Evolutionary conservation across 2,797 vertebrate genomes (phyloP).

Genomic region (Coregonus sp.): DNA sequence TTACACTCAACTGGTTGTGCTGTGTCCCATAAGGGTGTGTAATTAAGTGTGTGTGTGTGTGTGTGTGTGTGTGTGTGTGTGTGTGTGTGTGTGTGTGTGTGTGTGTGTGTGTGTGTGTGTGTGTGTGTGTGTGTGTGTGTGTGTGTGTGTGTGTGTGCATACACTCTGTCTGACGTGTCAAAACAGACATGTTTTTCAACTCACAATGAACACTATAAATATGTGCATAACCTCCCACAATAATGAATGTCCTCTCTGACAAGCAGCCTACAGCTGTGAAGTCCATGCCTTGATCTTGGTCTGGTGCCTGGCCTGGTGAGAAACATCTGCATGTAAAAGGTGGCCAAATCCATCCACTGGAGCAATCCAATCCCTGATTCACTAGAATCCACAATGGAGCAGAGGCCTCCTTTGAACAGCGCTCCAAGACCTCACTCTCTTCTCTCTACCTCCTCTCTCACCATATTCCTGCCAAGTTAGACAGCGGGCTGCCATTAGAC

Average conservation of each 20-base stretch:
- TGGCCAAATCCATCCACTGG: conserved; percentile 5
- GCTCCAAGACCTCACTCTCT: not conserved
- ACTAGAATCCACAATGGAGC: conserved; percentile 8
- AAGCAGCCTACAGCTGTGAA: not conserved
- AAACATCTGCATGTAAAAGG: not conserved
- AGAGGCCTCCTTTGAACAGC: not conserved
- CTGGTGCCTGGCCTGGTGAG: not conserved
- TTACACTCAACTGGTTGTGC: not conserved
- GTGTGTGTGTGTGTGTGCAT: not conserved
- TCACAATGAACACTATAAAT: not conserved
- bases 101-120: not conserved
- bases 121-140: not conserved
- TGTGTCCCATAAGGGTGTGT: not conserved
- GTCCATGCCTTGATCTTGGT: not conserved
- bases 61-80: not conserved
- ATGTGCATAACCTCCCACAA: not conserved
- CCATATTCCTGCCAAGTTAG: no score
- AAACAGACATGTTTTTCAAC: not conserved
- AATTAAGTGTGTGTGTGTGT: not conserved
- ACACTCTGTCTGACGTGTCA: not conserved
- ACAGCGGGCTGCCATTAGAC: no score
- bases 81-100: not conserved
- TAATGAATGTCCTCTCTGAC: not conserved
- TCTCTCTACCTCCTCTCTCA: no score
- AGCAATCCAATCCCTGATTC: not conserved